A percentile compares a stretch with the other conserved stretches of the same genome.
phyloP scores from a whole-genome alignment of 2,888 invertebrate genomes.

The Parthenolecanium corni region DNA sequence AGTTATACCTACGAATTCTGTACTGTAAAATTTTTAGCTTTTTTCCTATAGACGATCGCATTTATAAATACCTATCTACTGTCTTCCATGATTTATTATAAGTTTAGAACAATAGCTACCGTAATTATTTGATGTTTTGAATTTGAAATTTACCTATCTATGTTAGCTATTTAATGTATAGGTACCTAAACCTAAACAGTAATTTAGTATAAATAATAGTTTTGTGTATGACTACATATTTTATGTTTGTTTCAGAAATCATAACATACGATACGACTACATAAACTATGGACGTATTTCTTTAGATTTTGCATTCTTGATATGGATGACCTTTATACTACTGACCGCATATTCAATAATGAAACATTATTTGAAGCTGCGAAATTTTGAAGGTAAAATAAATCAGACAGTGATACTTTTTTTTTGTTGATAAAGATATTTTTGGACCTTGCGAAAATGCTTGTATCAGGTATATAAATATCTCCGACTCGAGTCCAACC shows the following conservation, averaged over 20 bases:
- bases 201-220: too few species aligned
- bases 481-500: neutral
- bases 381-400: neutral
- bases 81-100: too few species aligned
- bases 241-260: conserved; percentile 16
- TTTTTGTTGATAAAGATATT: neutral
- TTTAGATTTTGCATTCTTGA: neutral
- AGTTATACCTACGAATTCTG: too few species aligned
- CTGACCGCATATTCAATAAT: conserved; percentile 12
- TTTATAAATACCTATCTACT: too few species aligned
- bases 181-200: too few species aligned
- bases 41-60: too few species aligned
- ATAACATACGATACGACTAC: conserved; percentile 6
- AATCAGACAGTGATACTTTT: neutral
- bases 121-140: too few species aligned
- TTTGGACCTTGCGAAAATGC: neutral
- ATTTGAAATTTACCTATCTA: too few species aligned
- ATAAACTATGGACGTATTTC: neutral
- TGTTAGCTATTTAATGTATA: too few species aligned
- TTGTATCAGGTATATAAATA: neutral
- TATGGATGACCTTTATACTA: conserved; percentile 12
- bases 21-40: too few species aligned
- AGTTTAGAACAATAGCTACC: too few species aligned
- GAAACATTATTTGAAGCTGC: conserved; percentile 4
- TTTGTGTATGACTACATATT: too few species aligned